Conservation (phyloP, 2,888 invertebrate species). For the Parnassius apollo region DNA sequence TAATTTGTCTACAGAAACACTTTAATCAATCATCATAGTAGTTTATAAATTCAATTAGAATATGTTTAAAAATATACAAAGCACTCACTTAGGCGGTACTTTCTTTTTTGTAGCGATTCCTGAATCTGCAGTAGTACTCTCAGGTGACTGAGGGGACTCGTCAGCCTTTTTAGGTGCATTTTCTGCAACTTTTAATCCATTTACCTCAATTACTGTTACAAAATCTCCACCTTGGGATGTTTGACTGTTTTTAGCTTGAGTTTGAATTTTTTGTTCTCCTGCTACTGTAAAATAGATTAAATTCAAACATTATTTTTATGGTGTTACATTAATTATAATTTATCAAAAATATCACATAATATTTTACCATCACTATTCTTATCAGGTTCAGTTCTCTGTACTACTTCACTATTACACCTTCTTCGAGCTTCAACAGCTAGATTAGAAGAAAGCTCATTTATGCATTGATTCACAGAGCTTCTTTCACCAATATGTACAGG, state of each 20-base stretch:
- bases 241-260: slow-evolving; percentile 73
- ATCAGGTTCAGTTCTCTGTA: slow-evolving; percentile 65
- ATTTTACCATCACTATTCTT: slow-evolving; percentile 61
- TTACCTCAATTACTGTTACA: slow-evolving; percentile 94
- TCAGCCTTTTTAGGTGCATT: slow-evolving; percentile 66
- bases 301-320: background rate
- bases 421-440: slow-evolving; percentile 66
- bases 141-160: slow-evolving; percentile 66
- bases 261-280: slow-evolving; percentile 68
- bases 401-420: slow-evolving; percentile 76
- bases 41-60: no score
- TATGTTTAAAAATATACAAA: slow-evolving; percentile 2
- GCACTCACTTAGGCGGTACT: slow-evolving; percentile 83
- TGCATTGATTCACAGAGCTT: slow-evolving; percentile 84
- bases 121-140: slow-evolving; percentile 80
- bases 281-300: slow-evolving; percentile 45
- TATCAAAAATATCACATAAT: background rate
- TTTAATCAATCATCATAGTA: no score
- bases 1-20: no score
- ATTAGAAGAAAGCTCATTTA: slow-evolving; percentile 85
- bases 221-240: slow-evolving; percentile 83
- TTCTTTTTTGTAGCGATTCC: slow-evolving; percentile 82
- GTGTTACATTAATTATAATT: no score
- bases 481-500: slow-evolving; percentile 62
- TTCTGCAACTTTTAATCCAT: slow-evolving; percentile 85